Conservation (phyloP, 2,797 vertebrate genomes). For the Pampus argenteus region DNA sequence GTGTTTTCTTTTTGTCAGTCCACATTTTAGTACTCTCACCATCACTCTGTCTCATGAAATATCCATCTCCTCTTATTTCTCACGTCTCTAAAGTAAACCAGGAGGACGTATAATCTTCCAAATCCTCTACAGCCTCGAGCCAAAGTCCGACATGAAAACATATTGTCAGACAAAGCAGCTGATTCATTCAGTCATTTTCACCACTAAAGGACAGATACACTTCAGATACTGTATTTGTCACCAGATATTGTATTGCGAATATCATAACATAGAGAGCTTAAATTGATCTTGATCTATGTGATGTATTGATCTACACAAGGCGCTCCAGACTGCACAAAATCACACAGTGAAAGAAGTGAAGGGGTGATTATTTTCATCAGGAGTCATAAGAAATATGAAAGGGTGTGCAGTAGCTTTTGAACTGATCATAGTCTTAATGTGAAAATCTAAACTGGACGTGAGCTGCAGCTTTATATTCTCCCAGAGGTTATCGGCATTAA, state of each 20-base stretch:
- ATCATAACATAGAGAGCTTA: not conserved
- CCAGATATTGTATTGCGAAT: not conserved
- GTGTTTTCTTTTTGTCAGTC: not conserved
- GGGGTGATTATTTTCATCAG: not conserved
- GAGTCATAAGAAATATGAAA: not conserved
- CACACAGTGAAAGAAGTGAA: not conserved
- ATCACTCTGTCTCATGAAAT: not conserved
- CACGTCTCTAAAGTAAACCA: not conserved
- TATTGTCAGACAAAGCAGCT: not conserved
- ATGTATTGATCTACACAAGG: not conserved
- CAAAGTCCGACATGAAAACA: not conserved
- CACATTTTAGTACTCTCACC: not conserved
- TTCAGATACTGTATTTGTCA: not conserved
- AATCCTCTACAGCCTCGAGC: not conserved
- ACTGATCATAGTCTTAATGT: not conserved
- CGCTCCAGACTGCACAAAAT: not conserved
- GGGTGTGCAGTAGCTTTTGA: not conserved
- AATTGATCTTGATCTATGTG: not conserved
- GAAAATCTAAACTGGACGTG: slow-evolving; percentile 27
- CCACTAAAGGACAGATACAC: slow-evolving; percentile 1
- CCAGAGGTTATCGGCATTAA: slow-evolving; percentile 26
- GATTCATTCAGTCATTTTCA: not conserved
- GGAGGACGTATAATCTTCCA: not conserved
- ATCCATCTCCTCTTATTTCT: not conserved
- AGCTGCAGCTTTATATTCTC: slow-evolving; percentile 14